Conservation (phyloP, 2,113 vertebrate species). For the Centropus bengalensis region DNA sequence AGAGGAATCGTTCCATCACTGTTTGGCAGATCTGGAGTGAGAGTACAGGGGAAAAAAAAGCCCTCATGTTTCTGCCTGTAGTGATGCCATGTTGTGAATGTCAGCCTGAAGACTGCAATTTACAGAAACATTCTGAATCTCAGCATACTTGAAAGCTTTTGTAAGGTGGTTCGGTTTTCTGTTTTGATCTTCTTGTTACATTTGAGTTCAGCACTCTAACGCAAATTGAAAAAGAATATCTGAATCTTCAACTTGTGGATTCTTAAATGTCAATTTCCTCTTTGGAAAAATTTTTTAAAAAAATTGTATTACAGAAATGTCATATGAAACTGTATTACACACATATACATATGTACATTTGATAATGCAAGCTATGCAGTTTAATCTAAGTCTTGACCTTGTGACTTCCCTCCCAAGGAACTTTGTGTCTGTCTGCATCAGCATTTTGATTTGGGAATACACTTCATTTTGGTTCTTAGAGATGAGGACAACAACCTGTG, state of each 20-base stretch:
- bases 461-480: neutral
- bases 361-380: neutral
- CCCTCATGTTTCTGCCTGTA: neutral
- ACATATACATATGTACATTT: neutral
- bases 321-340: neutral
- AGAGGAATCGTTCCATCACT: neutral
- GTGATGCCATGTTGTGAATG: neutral
- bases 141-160: neutral
- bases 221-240: neutral
- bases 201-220: neutral
- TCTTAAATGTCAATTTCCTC: neutral
- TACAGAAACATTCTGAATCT: neutral
- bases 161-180: constrained; percentile 10
- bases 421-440: neutral
- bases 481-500: neutral
- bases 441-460: neutral
- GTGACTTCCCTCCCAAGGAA: neutral
- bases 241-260: neutral
- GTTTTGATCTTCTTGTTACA: constrained; percentile 29
- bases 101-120: constrained; percentile 5
- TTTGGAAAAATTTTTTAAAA: neutral
- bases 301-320: neutral
- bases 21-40: neutral
- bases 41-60: neutral
- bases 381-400: neutral